Base-by-base conservation (phyloP, 2,888 invertebrate genomes). In the Oscheius onirici region DNA sequence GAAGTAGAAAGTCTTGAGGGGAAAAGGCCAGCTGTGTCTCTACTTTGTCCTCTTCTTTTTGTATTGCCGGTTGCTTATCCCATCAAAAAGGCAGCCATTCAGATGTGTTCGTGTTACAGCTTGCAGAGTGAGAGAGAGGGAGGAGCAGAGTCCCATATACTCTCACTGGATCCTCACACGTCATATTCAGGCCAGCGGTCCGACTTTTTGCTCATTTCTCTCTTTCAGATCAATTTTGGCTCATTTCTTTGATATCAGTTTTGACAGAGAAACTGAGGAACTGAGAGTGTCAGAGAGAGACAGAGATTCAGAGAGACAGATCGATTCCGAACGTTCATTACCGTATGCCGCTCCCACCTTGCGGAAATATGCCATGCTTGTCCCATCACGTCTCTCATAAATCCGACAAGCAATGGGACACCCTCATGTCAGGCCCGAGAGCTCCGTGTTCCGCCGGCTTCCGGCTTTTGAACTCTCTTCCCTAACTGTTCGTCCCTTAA, bases 101-200 rank as follows among this genome's bases (percentile, higher is more conserved):
- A 52, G 24, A 52, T 52, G 52, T 34, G 34, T 52, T 52, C 24
- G 13, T 20, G 52, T 52, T 52, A 52, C 52, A 52, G 24, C 22
- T 22, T 52, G 52, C 24, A 24, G 13, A 52, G 52, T 10, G 13
- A 52, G 52, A 24, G 52, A 34, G 34, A 34, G 34, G 8, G 34
- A 34, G 34, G n/a, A 34, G 0, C 5, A 34, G 34, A 34, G 34
- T 34, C 34, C 34, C 34, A 3, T 34, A 34, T 34, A 34, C 34
- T 34, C 34, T 34, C 34, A 34, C 34, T 34, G 34, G 34, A 10
- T 3, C 46, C 46, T 46, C 46, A n/a, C 57, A 34, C 57, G 57
- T 57, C 57, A 26, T 57, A 15, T 57, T n/a, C 52, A 52, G 52
- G 22, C 28, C n/a, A 5, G 3, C 34, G 34, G 34, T 34, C 8